Evolutionary conservation across 2,113 vertebrate genomes (phyloP).

Genomic region (Copsychus sechellarum): DNA sequence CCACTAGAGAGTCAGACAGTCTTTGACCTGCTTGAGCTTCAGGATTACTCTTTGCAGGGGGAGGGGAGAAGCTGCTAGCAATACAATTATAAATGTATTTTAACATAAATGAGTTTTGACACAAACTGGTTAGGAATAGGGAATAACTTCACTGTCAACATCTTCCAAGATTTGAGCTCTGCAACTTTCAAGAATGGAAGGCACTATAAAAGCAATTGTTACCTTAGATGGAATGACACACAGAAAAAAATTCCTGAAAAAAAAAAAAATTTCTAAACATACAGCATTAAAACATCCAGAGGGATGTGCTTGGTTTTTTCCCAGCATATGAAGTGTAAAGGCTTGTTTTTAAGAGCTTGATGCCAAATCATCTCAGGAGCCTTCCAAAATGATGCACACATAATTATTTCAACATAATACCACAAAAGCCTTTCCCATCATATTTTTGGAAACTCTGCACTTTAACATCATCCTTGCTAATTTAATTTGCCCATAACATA

Average conservation of each 20-base stretch:
- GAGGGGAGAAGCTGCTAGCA: neutral
- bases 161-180: neutral
- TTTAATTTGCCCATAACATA: neutral
- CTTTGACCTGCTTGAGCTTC: neutral
- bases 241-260: neutral
- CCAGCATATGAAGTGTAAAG: neutral
- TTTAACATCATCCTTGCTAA: neutral
- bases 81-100: neutral
- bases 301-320: neutral
- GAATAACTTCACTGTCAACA: neutral
- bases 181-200: neutral
- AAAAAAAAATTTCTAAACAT: too few species aligned
- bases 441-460: neutral
- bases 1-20: neutral
- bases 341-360: neutral
- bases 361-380: neutral
- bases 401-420: neutral
- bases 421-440: neutral
- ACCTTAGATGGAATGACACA: neutral
- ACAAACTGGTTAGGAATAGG: neutral
- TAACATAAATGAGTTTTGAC: neutral
- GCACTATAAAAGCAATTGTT: neutral
- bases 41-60: neutral
- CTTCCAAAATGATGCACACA: neutral
- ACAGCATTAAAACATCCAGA: neutral